Base-by-base conservation (phyloP, 2,888 invertebrate genomes). In the Himalopsyche tibetana region DNA sequence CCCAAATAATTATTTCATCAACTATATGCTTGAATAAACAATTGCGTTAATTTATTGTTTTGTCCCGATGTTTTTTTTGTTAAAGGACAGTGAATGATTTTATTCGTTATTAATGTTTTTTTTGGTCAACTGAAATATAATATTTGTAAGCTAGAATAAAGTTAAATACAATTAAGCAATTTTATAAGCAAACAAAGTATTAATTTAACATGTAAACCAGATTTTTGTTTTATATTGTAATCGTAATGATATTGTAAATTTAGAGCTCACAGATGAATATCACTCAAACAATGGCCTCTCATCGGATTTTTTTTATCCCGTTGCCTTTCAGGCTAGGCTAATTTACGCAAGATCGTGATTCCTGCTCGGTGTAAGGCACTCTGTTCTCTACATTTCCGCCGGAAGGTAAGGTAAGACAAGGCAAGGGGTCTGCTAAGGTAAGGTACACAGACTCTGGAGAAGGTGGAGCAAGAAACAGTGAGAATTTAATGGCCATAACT, bases 401-500 rank as follows among this genome's bases (percentile, higher is more conserved):
- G 82, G 51, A 51, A 82, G 82, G 45, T 45, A 45, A 51, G 45
- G 82, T 45, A 80, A 80, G n/a, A 40, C 80, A 80, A n/a, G 80
- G 80, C 80, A 45, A 28, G 45, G 28, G 63, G 63, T 63, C 63
- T 63, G 28, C 63, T 63, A 63, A 63, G 63, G 63, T 63, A 63
- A 63, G 63, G 63, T 63, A 63, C 63, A 63, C 63, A 63, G n/a
- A 63, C 63, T 19, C 63, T 11, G n/a, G 12, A 12, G 83, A 56
- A 55, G 56, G 36, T 42, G 51, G 83, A 83, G 63, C 83, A 83
- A 83, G 83, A 83, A 83, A 83, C 63, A 83, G 83, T 63, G 83
- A 83, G 69, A 83, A 56, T 83, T 83, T 83, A 83, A 83, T 56
- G 56, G 63, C n/a, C 83, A 55, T 55, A 83, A 63, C 83, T 83